Evolutionary conservation across 2,113 vertebrate genomes (phyloP).

Genomic region (Prochilodus magdalenae): DNA sequence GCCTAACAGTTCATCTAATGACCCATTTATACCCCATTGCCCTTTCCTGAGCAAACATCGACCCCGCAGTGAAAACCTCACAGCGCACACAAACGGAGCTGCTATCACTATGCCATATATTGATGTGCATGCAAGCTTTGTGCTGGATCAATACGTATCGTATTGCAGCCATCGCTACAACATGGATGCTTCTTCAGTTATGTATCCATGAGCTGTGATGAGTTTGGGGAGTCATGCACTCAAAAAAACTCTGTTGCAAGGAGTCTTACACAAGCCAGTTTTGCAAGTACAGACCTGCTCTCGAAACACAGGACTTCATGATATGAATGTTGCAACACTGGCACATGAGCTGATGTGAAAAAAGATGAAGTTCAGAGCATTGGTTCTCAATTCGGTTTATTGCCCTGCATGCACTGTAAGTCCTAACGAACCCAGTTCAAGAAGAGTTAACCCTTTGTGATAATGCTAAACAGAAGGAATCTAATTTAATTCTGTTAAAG

Average conservation of each 20-base stretch:
- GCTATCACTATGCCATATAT: slow-evolving; percentile 40
- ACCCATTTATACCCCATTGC: slow-evolving; percentile 13
- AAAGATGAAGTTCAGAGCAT: background rate
- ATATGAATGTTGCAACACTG: background rate
- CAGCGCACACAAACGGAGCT: slow-evolving; percentile 34
- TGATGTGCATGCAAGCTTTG: slow-evolving; percentile 13
- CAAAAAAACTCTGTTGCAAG: slow-evolving; percentile 1
- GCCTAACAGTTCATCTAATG: slow-evolving; percentile 38
- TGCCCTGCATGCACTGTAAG: background rate
- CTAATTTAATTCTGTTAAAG: no score
- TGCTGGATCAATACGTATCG: slow-evolving; percentile 48
- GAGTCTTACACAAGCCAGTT: slow-evolving; percentile 7
- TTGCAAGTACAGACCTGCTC: background rate
- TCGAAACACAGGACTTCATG: background rate
- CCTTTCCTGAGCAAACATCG: slow-evolving; percentile 46
- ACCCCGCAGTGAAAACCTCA: slow-evolving; percentile 43
- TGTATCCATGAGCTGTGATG: background rate
- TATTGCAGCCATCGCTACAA: slow-evolving; percentile 12
- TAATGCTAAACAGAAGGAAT: no score
- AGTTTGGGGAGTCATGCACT: slow-evolving; percentile 18
- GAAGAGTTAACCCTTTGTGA: background rate
- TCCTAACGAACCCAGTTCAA: background rate
- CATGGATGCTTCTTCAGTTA: background rate
- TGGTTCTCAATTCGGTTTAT: background rate
- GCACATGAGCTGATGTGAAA: background rate